phyloP scores from a whole-genome alignment of 2,113 vertebrate genomes.

The Hystrix cristata region DNA sequence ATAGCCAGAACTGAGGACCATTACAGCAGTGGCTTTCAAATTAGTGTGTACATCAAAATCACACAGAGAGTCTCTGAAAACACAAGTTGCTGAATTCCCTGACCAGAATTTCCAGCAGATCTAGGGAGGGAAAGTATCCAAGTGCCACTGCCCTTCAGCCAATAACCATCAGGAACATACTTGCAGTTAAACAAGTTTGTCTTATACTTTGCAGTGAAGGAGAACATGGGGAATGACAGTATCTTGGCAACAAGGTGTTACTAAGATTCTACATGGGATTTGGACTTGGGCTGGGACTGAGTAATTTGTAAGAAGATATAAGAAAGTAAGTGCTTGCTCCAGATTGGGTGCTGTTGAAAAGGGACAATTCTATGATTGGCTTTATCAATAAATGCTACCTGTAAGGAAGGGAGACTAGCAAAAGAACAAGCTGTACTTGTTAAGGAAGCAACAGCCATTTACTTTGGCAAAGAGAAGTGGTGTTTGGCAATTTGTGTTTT shows the following conservation, averaged over 20 bases:
- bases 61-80: not conserved
- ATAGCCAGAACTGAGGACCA: not conserved
- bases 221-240: not conserved
- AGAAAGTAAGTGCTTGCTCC: not conserved
- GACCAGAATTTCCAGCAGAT: not conserved
- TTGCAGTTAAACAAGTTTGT: not conserved
- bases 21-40: not conserved
- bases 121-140: not conserved
- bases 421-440: not conserved
- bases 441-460: not conserved
- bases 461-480: not conserved
- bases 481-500: constrained; percentile 29
- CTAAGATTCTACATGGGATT: not conserved
- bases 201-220: not conserved
- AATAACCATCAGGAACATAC: not conserved
- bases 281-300: not conserved
- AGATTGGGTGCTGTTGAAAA: not conserved
- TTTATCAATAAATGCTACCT: constrained; percentile 1
- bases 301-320: not conserved
- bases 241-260: not conserved
- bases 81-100: too few relatives aligned
- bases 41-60: not conserved
- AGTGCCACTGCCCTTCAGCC: not conserved
- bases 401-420: not conserved
- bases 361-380: not conserved